Conservation (phyloP, 2,797 vertebrate genomes). For the Pangasius macronema region DNA sequence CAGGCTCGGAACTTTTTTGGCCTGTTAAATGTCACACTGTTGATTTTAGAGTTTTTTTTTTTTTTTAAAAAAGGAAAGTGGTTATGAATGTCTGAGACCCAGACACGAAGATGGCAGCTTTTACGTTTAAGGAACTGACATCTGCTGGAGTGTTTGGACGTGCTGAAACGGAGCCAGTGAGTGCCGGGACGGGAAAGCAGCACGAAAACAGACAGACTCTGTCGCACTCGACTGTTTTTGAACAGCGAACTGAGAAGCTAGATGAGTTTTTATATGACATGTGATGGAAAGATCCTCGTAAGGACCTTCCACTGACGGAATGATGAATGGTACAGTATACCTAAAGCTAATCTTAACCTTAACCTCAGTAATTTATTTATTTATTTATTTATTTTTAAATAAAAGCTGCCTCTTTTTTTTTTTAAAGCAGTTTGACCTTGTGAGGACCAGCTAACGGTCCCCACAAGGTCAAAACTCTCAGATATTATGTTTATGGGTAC, state of each 20-base stretch:
- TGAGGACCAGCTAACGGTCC: not conserved
- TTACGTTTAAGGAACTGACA: conserved; percentile 28
- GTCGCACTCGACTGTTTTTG: not conserved
- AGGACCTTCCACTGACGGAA: not conserved
- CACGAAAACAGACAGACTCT: conserved; percentile 37
- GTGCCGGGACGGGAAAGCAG: conserved; percentile 35
- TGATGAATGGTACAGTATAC: not conserved
- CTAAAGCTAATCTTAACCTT: not conserved
- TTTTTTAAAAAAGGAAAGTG: not conserved
- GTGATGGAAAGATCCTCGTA: conserved; percentile 1
- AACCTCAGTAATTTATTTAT: not conserved
- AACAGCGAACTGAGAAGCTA: conserved; percentile 9
- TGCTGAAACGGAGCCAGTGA: conserved; percentile 25
- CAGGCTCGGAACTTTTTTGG: not conserved
- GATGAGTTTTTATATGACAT: conserved; percentile 41
- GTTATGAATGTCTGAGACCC: not conserved
- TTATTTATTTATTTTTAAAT: not conserved
- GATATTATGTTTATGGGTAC: not conserved
- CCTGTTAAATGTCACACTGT: conserved; percentile 7
- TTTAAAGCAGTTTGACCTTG: not conserved
- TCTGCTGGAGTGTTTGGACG: conserved; percentile 47
- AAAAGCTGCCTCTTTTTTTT: not conserved
- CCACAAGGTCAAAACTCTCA: not conserved
- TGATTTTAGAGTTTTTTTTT: not conserved
- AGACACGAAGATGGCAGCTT: conserved; percentile 25